Evolutionary conservation across 2,888 invertebrate genomes (phyloP), one percentile per base, ranked within the genome.

Genomic region (Hedya salicella): DNA sequence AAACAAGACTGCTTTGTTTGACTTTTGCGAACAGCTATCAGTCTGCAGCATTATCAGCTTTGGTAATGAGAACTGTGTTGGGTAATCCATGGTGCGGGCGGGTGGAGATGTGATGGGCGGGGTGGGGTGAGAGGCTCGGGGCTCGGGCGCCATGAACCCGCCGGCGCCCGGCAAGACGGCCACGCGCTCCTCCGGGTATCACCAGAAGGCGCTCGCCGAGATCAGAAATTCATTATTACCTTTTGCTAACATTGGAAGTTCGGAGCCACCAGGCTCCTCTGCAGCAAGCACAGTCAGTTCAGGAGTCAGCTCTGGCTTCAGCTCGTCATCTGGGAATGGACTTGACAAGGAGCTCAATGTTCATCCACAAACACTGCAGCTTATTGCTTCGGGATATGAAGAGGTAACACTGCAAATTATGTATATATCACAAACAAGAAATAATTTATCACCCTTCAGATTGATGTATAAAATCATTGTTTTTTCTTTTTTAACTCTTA

Each of bases 191-290:
- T 94, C 95, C 92, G 96, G 96, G 92, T 97, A 97, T 91, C 96
- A 96, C 91, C 96, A 96, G 89, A 96, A 96, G 93, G 97, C 97
- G 83, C 94, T 97, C 88, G 96, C 96, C 89, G 96, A 96, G 90
- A 97, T 97, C 81, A 94, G 97, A 76, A 96, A 96, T 87, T 96
- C 96, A 68, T 88, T 97, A 77, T 93, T 95, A 78, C 97, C 96
- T 61, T 97, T 96, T 85, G 96, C 96, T 62, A 96, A 96, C 80
- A 94, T 91, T 74, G 91, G 92, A 67, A 91, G 80, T 71, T 89
- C 92, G 4, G 94, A 94, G 75, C 94, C 95, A 54, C 94, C 94
- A 44, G 95, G 95, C 73, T 95, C 95, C 0, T 95, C 95, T 73
- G 96, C 95, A 39, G 96, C 95, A 62, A 96, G 96, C 86, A 96